Evolutionary conservation across 2,113 vertebrate genomes (phyloP).

Genomic region (Picathartes gymnocephalus): DNA sequence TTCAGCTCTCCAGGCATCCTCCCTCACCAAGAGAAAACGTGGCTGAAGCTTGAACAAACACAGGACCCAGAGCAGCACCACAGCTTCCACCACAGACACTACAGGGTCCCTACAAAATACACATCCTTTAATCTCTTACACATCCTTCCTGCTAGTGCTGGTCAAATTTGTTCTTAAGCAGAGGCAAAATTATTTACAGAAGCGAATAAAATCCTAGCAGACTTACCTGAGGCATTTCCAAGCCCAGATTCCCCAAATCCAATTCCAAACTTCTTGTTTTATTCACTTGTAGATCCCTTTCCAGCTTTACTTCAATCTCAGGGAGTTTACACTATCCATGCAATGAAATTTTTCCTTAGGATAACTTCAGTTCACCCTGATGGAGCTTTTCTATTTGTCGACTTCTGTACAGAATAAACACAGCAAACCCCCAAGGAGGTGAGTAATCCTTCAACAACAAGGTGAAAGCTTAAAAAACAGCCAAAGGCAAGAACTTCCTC

Average conservation of each 20-base stretch:
- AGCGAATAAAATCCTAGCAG: neutral
- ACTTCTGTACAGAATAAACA: conserved; percentile 63
- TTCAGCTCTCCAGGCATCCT: conserved; percentile 32
- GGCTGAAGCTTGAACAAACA: neutral
- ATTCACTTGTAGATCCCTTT: conserved; percentile 78
- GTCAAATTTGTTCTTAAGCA: neutral
- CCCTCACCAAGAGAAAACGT: neutral
- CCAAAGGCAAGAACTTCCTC: neutral
- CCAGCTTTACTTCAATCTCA: conserved; percentile 76
- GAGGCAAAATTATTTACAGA: neutral
- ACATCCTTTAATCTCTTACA: neutral
- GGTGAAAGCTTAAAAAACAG: neutral
- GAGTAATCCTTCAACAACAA: conserved; percentile 8
- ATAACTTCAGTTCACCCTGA: conserved; percentile 64
- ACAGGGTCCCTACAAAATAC: neutral
- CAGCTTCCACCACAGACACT: neutral
- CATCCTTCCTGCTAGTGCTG: neutral
- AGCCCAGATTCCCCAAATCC: conserved; percentile 82
- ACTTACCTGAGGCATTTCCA: conserved; percentile 98
- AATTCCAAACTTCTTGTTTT: conserved; percentile 83
- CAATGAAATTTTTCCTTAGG: conserved; percentile 61
- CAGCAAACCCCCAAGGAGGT: conserved; percentile 25
- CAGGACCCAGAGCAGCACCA: neutral
- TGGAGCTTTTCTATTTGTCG: conserved; percentile 51
- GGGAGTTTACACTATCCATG: conserved; percentile 69